Conservation (phyloP, 2,797 vertebrate species). For the Synanceia verrucosa region DNA sequence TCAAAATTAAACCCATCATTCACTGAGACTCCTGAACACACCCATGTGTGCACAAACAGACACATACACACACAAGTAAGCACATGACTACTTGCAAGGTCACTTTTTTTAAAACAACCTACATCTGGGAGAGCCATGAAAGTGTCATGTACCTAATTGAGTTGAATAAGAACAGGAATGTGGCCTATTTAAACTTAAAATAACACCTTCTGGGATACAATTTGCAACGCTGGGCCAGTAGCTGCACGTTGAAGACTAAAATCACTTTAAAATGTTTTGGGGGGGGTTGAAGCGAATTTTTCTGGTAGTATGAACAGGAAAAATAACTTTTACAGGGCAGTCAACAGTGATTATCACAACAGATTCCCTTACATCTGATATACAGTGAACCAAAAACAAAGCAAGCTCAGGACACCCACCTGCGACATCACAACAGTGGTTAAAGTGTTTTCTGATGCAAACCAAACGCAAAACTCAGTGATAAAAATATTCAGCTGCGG, state of each 20-base stretch:
- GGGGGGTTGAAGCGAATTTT: too few relatives aligned
- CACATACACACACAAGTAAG: not conserved
- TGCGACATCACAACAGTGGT: not conserved
- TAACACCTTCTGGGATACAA: constrained; percentile 55
- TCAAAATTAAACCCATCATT: constrained; percentile 72
- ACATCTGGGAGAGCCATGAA: constrained; percentile 40
- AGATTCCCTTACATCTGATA: not conserved
- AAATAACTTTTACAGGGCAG: constrained; percentile 50
- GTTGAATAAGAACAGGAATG: constrained; percentile 49
- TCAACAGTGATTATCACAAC: too few relatives aligned
- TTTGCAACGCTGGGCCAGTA: constrained; percentile 24
- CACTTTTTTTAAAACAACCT: constrained; percentile 26
- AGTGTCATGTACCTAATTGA: constrained; percentile 52
- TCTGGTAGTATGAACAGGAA: constrained; percentile 9
- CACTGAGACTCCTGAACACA: constrained; percentile 52
- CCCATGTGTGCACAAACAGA: not conserved
- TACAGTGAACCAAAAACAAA: not conserved
- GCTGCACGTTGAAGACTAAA: constrained; percentile 34
- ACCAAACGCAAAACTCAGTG: constrained; percentile 26
- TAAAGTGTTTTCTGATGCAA: constrained; percentile 2
- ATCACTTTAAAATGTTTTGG: constrained; percentile 28
- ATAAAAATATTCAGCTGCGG: constrained; percentile 40
- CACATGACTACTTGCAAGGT: constrained; percentile 5
- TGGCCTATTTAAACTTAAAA: constrained; percentile 72
- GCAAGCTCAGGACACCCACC: not conserved